These are phyloP conservation scores for Episyrphus balteatus DNA, from an alignment of 1,140 invertebrate species.

Conservation along the genomic window DNA sequence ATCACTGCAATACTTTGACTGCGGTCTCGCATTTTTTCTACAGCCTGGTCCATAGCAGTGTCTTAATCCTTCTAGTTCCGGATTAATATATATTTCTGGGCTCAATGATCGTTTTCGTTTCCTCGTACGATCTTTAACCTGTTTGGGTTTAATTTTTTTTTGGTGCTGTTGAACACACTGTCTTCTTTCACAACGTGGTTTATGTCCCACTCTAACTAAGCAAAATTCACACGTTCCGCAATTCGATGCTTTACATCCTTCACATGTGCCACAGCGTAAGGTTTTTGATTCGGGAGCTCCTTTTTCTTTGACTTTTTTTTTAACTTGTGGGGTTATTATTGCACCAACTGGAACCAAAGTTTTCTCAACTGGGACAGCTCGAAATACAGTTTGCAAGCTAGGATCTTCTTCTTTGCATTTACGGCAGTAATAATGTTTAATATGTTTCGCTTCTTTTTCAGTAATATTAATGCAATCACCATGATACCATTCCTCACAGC, in stretches of 20 bases:
- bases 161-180: constrained; percentile 13
- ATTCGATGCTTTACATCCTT: constrained; percentile 69
- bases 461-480: constrained; percentile 94
- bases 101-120: constrained; percentile 42
- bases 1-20: constrained; percentile 93
- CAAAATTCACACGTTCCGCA: constrained; percentile 67
- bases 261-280: constrained; percentile 70
- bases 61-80: constrained; percentile 39
- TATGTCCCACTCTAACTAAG: constrained; percentile 71
- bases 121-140: constrained; percentile 20
- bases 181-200: constrained; percentile 55
- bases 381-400: constrained; percentile 63
- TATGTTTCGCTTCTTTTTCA: constrained; percentile 82
- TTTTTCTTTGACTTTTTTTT: constrained; percentile 38
- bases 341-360: constrained; percentile 11
- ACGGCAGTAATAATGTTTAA: constrained; percentile 88
- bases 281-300: constrained; percentile 11
- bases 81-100: constrained; percentile 42
- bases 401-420: constrained; percentile 75
- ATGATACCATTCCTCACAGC: constrained; percentile 98
- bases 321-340: constrained; percentile 12
- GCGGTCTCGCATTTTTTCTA: constrained; percentile 57
- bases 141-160: constrained; percentile 16
- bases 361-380: constrained; percentile 23
- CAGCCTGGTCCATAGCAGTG: constrained; percentile 93